A percentile compares a stretch with the other conserved stretches of the same genome.
phyloP scores from a whole-genome alignment of 37 sponge, comb jelly and placozoan genomes.

The Chondrosia reniformis region DNA sequence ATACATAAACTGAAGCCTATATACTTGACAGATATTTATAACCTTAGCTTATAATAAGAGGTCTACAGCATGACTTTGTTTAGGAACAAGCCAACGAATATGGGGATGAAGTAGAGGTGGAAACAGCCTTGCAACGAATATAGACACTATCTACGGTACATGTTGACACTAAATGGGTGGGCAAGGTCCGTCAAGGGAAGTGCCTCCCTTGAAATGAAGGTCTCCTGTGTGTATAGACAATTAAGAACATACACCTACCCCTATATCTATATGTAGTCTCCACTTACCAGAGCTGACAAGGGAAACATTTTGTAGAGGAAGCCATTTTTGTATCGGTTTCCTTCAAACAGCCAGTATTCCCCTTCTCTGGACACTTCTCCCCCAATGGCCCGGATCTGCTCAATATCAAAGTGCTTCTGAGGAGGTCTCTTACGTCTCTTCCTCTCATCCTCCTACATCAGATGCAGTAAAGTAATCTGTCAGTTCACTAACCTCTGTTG shows the following conservation, averaged over 20 bases:
- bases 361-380: constrained; percentile 81
- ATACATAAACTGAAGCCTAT: too few relatives aligned
- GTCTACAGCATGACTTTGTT: too few relatives aligned
- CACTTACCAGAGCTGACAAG: constrained; percentile 82
- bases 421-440: constrained; percentile 47
- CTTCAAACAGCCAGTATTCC: constrained; percentile 87
- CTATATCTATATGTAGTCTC: background rate
- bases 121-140: background rate
- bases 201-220: too few relatives aligned
- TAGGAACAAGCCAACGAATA: too few relatives aligned
- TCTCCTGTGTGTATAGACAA: too few relatives aligned
- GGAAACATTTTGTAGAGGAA: constrained; percentile 92
- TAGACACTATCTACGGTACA: background rate
- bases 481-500: too few relatives aligned
- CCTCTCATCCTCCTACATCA: constrained; percentile 2
- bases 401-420: constrained; percentile 83
- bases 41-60: too few relatives aligned
- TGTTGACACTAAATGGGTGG: too few relatives aligned
- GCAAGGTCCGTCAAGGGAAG: too few relatives aligned
- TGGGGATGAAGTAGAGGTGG: too few relatives aligned
- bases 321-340: constrained; percentile 85
- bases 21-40: too few relatives aligned
- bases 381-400: constrained; percentile 68
- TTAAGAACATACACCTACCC: background rate
- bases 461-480: too few relatives aligned